Evolutionary conservation across 2,113 vertebrate species (phyloP).

Genomic region (Balaenoptera acutorostrata): DNA sequence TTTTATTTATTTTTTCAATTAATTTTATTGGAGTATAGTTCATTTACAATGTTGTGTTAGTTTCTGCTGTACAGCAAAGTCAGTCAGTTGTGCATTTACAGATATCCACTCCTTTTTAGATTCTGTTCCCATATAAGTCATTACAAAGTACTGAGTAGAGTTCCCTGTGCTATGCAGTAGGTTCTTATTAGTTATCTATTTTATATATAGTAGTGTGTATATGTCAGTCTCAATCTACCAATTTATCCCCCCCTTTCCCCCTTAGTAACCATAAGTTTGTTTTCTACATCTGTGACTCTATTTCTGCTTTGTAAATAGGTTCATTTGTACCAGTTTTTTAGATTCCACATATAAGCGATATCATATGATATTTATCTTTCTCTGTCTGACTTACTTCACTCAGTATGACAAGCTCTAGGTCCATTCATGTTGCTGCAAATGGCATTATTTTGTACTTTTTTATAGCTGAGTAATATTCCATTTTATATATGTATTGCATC

Average conservation of each 20-base stretch:
- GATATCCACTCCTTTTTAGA: neutral
- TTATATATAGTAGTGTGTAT: neutral
- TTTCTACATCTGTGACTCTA: neutral
- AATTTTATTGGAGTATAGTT: neutral
- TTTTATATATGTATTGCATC: neutral
- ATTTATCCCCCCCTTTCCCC: neutral
- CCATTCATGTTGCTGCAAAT: neutral
- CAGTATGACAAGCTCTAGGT: neutral
- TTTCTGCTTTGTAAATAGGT: neutral
- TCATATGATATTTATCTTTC: neutral
- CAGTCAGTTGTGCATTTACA: neutral
- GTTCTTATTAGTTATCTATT: neutral
- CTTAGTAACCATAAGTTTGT: neutral
- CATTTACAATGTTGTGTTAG: neutral
- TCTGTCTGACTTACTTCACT: neutral
- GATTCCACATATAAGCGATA: neutral
- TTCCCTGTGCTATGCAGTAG: neutral
- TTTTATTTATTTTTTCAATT: neutral
- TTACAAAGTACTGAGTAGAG: neutral
- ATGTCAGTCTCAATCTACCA: neutral
- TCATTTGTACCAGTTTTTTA: neutral
- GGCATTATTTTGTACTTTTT: neutral
- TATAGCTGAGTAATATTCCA: neutral
- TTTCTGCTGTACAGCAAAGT: neutral
- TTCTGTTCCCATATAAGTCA: neutral